Percentiles rank a stretch among this genome's conserved stretches.
These are phyloP conservation scores for Siderastrea siderea DNA, from an alignment of 92 coral and sea anemone species.

Conservation along the genomic window DNA sequence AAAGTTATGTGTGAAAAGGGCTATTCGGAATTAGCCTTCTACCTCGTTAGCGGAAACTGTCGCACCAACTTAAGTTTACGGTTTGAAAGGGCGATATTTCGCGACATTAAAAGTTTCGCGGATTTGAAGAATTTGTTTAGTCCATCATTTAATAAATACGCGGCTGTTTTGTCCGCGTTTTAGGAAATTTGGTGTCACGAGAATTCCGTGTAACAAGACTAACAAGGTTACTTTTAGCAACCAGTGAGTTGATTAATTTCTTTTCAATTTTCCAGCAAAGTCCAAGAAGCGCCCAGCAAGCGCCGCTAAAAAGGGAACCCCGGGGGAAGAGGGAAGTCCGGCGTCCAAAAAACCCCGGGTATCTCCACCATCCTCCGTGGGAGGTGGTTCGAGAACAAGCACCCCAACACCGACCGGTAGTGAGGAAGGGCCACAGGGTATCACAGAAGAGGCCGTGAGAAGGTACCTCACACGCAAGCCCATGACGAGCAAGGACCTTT, in stretches of 20 bases:
- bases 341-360: slow-evolving; percentile 86
- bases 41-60: too few species aligned
- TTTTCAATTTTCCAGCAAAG: slow-evolving; percentile 45
- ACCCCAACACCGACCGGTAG: slow-evolving; percentile 88
- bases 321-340: slow-evolving; percentile 65
- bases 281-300: slow-evolving; percentile 92
- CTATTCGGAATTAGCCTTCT: too few species aligned
- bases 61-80: too few species aligned
- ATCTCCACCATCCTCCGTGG: slow-evolving; percentile 77
- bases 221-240: too few species aligned
- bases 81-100: too few species aligned
- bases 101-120: too few species aligned
- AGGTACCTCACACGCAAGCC: slow-evolving; percentile 97
- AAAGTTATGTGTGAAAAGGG: too few species aligned
- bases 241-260: background rate
- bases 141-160: too few species aligned
- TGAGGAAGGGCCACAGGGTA: slow-evolving; percentile 85
- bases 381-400: slow-evolving; percentile 71
- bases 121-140: too few species aligned
- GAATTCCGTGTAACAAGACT: too few species aligned
- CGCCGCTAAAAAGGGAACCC: slow-evolving; percentile 37
- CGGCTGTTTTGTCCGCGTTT: too few species aligned
- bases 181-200: too few species aligned
- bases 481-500: slow-evolving; percentile 98
- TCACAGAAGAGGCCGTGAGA: slow-evolving; percentile 96